Conservation (phyloP, 2,113 vertebrate genomes). For the Heterochromis multidens region DNA sequence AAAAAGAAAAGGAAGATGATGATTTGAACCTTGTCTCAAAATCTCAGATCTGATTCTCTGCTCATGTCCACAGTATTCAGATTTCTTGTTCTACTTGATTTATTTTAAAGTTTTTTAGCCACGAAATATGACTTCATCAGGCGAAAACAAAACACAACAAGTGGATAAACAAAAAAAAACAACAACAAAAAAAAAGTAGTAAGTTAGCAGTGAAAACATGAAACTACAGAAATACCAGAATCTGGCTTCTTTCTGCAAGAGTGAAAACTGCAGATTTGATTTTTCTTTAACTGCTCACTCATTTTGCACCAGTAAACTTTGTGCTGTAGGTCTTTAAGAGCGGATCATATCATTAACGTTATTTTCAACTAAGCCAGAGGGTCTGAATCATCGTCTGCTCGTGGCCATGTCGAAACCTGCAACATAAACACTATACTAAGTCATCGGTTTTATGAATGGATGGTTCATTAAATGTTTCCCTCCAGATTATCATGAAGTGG, state of each 20-base stretch:
- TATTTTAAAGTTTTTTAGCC: not conserved
- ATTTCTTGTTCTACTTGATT: not conserved
- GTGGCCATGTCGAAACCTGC: not conserved
- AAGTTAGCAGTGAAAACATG: not conserved
- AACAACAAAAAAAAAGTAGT: not conserved
- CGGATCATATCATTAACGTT: not conserved
- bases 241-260: no score
- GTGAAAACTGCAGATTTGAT: no score
- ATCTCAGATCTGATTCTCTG: not conserved
- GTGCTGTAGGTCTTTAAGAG: not conserved
- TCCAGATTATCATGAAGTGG: not conserved
- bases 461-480: not conserved
- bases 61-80: not conserved
- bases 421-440: not conserved
- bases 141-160: not conserved
- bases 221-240: not conserved
- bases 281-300: no score
- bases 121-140: not conserved
- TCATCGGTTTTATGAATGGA: not conserved
- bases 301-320: no score
- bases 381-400: not conserved
- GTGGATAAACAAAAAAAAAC: not conserved
- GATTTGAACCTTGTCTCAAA: not conserved
- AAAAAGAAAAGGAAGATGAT: not conserved
- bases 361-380: accelerated